A percentile compares a stretch with the other conserved stretches of the same genome.
These are phyloP conservation scores for Eubucco bourcierii DNA, from an alignment of 2,113 vertebrate species.

Conservation along the genomic window DNA sequence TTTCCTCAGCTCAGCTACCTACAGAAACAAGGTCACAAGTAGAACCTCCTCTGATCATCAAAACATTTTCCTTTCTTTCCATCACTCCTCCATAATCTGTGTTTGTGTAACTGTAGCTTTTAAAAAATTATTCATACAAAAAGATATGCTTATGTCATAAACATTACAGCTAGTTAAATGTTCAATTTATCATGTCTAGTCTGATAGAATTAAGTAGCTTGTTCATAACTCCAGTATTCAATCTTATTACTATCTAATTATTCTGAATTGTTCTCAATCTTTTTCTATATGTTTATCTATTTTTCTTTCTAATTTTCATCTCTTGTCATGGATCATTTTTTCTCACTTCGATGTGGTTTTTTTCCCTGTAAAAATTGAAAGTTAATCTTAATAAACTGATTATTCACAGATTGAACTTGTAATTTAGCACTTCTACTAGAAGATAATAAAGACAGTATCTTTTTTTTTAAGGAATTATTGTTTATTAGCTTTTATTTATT, in stretches of 20 bases:
- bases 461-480: neutral
- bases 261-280: neutral
- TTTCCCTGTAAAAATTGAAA: neutral
- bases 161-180: neutral
- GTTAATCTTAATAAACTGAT: neutral
- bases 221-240: neutral
- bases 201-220: neutral
- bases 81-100: neutral
- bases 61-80: constrained; percentile 1
- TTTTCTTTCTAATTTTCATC: neutral
- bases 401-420: neutral
- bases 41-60: constrained; percentile 1
- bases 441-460: neutral
- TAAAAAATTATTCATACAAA: neutral
- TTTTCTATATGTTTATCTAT: neutral
- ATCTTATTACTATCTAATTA: neutral
- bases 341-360: neutral
- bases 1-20: neutral
- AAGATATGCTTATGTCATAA: neutral
- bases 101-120: neutral
- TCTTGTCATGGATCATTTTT: neutral
- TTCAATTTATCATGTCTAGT: neutral
- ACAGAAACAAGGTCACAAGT: neutral
- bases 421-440: neutral
- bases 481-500: neutral